Percentiles rank a stretch among this genome's conserved stretches.
Evolutionary conservation across 2,888 invertebrate genomes (phyloP).

Genomic region (Chymomyza fuscimana): DNA sequence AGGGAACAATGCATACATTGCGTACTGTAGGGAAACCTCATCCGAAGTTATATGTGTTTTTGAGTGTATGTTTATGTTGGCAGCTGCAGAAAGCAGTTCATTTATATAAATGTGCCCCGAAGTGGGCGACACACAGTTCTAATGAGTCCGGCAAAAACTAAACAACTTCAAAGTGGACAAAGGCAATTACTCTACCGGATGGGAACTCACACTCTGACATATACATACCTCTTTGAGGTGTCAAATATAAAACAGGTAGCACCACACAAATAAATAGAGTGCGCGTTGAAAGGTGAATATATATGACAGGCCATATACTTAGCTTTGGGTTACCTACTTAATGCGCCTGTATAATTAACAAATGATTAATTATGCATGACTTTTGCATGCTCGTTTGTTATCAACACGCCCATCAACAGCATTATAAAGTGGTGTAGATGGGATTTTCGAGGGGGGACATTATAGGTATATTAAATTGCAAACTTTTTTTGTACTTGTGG

Average conservation of each 20-base stretch:
- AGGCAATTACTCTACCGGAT: conserved; percentile 63
- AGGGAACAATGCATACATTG: no score
- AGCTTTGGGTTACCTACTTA: not conserved
- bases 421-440: not conserved
- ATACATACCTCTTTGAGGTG: conserved; percentile 49
- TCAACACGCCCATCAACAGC: conserved; percentile 43
- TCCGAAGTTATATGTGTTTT: conserved; percentile 2
- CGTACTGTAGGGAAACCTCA: no score
- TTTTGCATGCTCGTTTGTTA: conserved; percentile 57
- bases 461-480: no score
- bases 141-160: conserved; percentile 51
- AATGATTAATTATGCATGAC: conserved; percentile 73
- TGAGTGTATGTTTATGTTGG: conserved; percentile 32
- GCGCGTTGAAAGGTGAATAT: conserved; percentile 1
- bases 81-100: conserved; percentile 57
- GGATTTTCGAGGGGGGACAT: no score
- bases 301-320: conserved; percentile 2
- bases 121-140: conserved; percentile 37
- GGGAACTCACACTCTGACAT: conserved; percentile 31
- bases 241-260: conserved; percentile 45
- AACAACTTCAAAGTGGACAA: conserved; percentile 67
- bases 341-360: conserved; percentile 64
- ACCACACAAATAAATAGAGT: conserved; percentile 1
- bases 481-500: no score
- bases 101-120: conserved; percentile 62